Conservation (phyloP, 2,888 invertebrate genomes). For the Pediacus dermestoides region DNA sequence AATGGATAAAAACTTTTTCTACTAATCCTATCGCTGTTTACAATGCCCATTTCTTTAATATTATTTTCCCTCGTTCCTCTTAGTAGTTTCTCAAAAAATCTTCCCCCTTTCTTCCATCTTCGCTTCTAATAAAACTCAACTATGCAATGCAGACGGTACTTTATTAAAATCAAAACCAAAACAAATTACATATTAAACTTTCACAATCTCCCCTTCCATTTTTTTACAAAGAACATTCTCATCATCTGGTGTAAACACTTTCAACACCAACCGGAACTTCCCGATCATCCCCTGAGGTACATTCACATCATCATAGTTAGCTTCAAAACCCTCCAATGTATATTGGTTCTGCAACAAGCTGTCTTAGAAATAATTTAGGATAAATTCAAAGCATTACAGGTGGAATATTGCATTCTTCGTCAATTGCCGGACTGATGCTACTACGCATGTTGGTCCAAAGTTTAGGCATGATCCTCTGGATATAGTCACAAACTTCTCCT, state of each 20-base stretch:
- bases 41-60: no score
- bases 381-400: constrained; percentile 2
- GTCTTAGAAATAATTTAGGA: neutral
- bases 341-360: no score
- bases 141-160: no score
- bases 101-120: no score
- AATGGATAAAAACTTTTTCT: no score
- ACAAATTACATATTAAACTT: no score
- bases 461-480: neutral
- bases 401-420: neutral
- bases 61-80: no score
- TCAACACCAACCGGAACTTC: constrained; percentile 5
- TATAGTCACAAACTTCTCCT: constrained; percentile 3
- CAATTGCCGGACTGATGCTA: constrained; percentile 1
- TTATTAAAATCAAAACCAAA: no score
- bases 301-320: constrained; percentile 4
- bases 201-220: constrained; percentile 1
- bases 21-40: no score
- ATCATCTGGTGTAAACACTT: constrained; percentile 2
- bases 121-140: no score
- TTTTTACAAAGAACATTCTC: constrained; percentile 2
- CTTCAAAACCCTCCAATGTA: constrained; percentile 8
- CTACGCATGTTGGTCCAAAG: constrained; percentile 3
- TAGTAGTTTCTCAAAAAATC: no score
- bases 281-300: constrained; percentile 2